These are phyloP conservation scores for Parasteatoda lunata DNA, from an alignment of 2,888 invertebrate genomes.

Conservation along the genomic window DNA sequence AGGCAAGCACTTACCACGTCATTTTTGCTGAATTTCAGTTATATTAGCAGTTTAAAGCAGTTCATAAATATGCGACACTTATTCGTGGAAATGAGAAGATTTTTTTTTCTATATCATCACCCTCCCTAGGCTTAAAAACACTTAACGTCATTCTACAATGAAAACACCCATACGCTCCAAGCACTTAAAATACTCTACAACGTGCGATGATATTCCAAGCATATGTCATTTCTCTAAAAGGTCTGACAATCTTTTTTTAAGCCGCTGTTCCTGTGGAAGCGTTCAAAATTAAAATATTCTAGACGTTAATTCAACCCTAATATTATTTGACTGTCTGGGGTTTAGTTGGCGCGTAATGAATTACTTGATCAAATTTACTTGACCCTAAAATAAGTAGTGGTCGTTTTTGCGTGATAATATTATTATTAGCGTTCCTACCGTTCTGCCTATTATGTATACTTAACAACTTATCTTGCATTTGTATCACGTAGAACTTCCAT, in stretches of 20 bases:
- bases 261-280: neutral
- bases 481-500: constrained; percentile 47
- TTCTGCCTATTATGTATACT: constrained; percentile 22
- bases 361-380: constrained; percentile 36
- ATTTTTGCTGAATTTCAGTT: constrained; percentile 10
- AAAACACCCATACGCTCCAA: constrained; percentile 20
- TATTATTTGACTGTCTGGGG: constrained; percentile 35
- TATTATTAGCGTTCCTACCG: constrained; percentile 11
- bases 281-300: constrained; percentile 20
- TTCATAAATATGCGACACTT: constrained; percentile 30
- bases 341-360: constrained; percentile 42
- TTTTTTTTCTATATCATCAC: neutral
- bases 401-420: constrained; percentile 32
- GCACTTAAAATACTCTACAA: neutral
- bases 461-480: constrained; percentile 39
- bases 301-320: constrained; percentile 8
- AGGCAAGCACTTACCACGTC: constrained; percentile 13
- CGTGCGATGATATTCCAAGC: constrained; percentile 7
- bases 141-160: constrained; percentile 22
- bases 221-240: constrained; percentile 6
- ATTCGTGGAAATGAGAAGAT: constrained; percentile 10
- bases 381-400: constrained; percentile 30
- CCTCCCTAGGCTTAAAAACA: neutral
- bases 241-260: neutral
- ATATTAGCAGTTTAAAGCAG: constrained; percentile 15